These are phyloP conservation scores for Pentamera pediparva DNA, from an alignment of 53 echinoderm and acorn worm species.

Conservation along the genomic window DNA sequence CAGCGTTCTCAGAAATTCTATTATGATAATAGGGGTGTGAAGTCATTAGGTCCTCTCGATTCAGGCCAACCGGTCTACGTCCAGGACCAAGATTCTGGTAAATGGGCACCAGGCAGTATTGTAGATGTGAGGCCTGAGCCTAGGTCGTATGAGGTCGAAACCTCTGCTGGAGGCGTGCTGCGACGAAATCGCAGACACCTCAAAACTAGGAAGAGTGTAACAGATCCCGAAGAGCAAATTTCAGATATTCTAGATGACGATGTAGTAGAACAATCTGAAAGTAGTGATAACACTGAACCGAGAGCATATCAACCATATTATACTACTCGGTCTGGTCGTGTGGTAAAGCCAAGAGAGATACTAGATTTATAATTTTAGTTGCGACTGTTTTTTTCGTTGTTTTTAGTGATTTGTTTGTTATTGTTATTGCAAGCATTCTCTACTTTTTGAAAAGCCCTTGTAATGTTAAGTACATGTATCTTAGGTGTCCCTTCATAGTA, in stretches of 20 bases:
- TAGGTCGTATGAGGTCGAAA: slow-evolving; percentile 52
- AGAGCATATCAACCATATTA: neutral
- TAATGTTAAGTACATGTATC: too few species aligned
- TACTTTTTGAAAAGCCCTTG: too few species aligned
- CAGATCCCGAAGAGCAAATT: too few species aligned
- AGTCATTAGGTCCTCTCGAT: slow-evolving; percentile 24
- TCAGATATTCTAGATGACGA: neutral
- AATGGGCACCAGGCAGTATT: slow-evolving; percentile 31
- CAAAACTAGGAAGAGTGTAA: neutral
- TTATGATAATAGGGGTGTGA: slow-evolving; percentile 15
- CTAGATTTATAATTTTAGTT: slow-evolving; percentile 2
- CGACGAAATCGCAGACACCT: slow-evolving; percentile 45
- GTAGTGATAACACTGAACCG: too few species aligned
- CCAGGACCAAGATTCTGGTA: slow-evolving; percentile 30
- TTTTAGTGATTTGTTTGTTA: neutral
- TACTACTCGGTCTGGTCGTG: neutral
- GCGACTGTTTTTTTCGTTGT: too few species aligned
- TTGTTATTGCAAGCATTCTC: neutral
- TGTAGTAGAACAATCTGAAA: neutral
- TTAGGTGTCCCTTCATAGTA: too few species aligned
- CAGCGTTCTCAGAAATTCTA: slow-evolving; percentile 24
- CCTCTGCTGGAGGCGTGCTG: slow-evolving; percentile 29
- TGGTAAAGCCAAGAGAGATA: neutral
- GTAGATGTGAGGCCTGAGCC: slow-evolving; percentile 27
- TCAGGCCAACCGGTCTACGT: slow-evolving; percentile 24